A percentile compares a stretch with the other conserved stretches of the same genome.
phyloP scores from a whole-genome alignment of 2,113 vertebrate species.

The Zosterops hypoxanthus region DNA sequence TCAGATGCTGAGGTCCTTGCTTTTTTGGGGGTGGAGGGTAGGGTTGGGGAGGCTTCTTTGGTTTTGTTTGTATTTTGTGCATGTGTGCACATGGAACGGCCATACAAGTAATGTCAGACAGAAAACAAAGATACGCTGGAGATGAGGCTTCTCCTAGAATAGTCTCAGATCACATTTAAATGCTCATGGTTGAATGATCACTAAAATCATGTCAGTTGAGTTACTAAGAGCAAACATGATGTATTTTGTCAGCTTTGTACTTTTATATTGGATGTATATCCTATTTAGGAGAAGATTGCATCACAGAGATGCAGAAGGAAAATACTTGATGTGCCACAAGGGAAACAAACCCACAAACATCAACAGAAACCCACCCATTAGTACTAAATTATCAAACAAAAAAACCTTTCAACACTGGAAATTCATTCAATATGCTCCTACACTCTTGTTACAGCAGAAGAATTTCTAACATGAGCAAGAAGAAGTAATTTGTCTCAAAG shows the following conservation, averaged over 20 bases:
- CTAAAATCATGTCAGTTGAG: neutral
- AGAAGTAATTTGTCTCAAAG: neutral
- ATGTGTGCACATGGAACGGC: neutral
- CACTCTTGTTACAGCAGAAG: neutral
- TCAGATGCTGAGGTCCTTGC: neutral
- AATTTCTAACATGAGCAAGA: neutral
- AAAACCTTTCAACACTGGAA: neutral
- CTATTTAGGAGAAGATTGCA: neutral
- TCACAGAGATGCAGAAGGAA: neutral
- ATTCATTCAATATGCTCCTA: neutral
- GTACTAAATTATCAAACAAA: neutral
- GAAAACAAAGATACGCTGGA: neutral
- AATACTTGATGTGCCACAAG: neutral
- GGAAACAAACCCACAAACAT: neutral
- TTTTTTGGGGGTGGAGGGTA: too few relatives aligned
- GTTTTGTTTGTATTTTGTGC: neutral
- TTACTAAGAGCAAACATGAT: neutral
- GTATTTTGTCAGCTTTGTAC: neutral
- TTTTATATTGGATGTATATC: neutral
- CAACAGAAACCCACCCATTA: neutral
- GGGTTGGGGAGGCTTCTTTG: neutral
- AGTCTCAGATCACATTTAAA: neutral
- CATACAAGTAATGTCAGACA: neutral
- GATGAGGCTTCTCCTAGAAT: neutral
- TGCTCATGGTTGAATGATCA: neutral